These are phyloP conservation scores for Ladona fulva DNA, from an alignment of 1,140 invertebrate genomes.

Conservation along the genomic window DNA sequence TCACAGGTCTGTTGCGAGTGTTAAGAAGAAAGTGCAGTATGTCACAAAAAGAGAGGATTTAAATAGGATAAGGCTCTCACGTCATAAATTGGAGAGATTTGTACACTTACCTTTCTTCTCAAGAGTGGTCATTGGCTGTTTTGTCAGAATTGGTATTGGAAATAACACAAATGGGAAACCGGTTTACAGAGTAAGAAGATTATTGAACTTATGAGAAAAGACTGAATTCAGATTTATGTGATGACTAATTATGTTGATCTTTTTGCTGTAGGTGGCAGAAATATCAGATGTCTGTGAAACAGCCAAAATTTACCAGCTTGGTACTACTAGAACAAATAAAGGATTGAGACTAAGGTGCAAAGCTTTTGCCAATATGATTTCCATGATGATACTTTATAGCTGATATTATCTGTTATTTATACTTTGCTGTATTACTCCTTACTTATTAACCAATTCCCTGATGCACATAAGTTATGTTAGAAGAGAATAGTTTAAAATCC, in stretches of 20 bases:
- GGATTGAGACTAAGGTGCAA: constrained; percentile 49
- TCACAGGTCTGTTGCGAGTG: constrained; percentile 37
- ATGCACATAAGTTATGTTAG: no score
- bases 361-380: no score
- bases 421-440: no score
- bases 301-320: constrained; percentile 86
- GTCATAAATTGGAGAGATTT: constrained; percentile 87
- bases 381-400: no score
- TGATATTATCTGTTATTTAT: no score
- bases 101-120: constrained; percentile 95
- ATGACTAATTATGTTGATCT: constrained; percentile 13
- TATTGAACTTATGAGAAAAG: not conserved
- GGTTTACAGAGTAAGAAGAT: constrained; percentile 67
- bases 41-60: constrained; percentile 72
- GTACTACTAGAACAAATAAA: constrained; percentile 88
- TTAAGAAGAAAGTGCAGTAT: constrained; percentile 49
- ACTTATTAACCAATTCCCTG: no score
- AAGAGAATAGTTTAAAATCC: no score
- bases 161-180: constrained; percentile 72
- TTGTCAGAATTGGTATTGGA: constrained; percentile 93
- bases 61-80: constrained; percentile 77
- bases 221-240: not conserved
- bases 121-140: constrained; percentile 82
- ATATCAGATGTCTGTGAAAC: constrained; percentile 93
- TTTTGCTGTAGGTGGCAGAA: constrained; percentile 63